Conservation (phyloP, 2,888 invertebrate genomes). For the Patella caerulea region DNA sequence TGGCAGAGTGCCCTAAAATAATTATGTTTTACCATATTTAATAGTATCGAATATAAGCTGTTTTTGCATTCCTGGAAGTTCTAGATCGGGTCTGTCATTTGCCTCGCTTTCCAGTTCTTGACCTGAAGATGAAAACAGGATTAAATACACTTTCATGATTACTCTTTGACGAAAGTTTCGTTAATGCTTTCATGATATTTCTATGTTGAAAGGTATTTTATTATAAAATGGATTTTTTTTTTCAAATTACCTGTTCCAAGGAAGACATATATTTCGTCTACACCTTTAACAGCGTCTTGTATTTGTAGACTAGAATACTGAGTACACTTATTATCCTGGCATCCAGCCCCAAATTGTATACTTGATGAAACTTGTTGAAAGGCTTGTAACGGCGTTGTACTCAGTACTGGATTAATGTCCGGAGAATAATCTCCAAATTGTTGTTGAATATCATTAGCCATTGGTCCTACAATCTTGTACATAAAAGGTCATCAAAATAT, state of each 20-base stretch:
- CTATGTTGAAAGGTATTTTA: too few species aligned
- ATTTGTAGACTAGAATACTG: constrained; percentile 46
- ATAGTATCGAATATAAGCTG: constrained; percentile 53
- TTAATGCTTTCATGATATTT: too few species aligned
- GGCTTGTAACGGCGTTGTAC: constrained; percentile 53
- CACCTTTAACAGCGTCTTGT: constrained; percentile 42
- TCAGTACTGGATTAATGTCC: constrained; percentile 40
- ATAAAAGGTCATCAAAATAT: not conserved
- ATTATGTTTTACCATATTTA: constrained; percentile 10
- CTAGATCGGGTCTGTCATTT: constrained; percentile 53
- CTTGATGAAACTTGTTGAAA: constrained; percentile 40
- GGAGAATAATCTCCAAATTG: constrained; percentile 65
- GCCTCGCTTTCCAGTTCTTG: constrained; percentile 58
- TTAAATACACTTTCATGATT: too few species aligned
- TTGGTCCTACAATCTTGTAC: constrained; percentile 65
- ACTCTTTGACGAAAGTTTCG: too few species aligned
- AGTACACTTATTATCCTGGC: constrained; percentile 48
- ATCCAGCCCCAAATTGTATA: constrained; percentile 53
- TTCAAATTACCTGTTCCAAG: constrained; percentile 58
- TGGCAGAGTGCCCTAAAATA: too few species aligned
- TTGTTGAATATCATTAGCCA: constrained; percentile 58
- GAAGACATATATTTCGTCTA: constrained; percentile 59
- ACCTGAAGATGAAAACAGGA: constrained; percentile 33
- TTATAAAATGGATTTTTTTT: too few species aligned
- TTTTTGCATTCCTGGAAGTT: constrained; percentile 59